Evolutionary conservation across 2,888 invertebrate genomes (phyloP).

Genomic region (Cheilosia vernalis): DNA sequence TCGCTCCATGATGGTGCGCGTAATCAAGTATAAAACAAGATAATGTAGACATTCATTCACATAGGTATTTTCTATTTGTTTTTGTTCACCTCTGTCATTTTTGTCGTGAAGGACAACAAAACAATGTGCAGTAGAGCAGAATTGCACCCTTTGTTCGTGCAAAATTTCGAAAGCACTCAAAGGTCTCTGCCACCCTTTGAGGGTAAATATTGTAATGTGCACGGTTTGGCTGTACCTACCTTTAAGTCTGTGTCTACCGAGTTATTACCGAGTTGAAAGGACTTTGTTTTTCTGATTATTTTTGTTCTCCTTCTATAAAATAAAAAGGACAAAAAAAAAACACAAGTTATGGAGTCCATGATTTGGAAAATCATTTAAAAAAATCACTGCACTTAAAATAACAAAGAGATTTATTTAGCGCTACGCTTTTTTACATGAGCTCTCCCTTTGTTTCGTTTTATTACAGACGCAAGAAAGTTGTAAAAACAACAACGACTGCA

Average conservation of each 20-base stretch:
- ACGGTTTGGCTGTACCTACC: slow-evolving; percentile 18
- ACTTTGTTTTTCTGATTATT: neutral
- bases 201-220: slow-evolving; percentile 30
- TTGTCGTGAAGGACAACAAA: slow-evolving; percentile 27
- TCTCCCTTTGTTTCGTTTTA: slow-evolving; percentile 39
- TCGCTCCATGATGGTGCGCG: slow-evolving; percentile 22
- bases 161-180: slow-evolving; percentile 21
- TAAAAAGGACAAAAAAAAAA: neutral
- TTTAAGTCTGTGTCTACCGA: slow-evolving; percentile 44
- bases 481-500: slow-evolving; percentile 84
- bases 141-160: slow-evolving; percentile 47
- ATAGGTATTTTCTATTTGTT: neutral
- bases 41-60: slow-evolving; percentile 47
- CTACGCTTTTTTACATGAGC: slow-evolving; percentile 8
- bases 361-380: slow-evolving; percentile 51
- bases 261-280: slow-evolving; percentile 35
- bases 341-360: slow-evolving; percentile 27
- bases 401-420: slow-evolving; percentile 17
- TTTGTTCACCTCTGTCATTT: slow-evolving; percentile 17
- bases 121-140: slow-evolving; percentile 42
- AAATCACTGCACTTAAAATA: slow-evolving; percentile 33
- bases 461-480: slow-evolving; percentile 82
- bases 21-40: slow-evolving; percentile 62
- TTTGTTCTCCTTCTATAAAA: neutral
- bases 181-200: slow-evolving; percentile 27